Evolutionary conservation across 1,140 invertebrate genomes (phyloP).

Genomic region (Nasonia vitripennis): DNA sequence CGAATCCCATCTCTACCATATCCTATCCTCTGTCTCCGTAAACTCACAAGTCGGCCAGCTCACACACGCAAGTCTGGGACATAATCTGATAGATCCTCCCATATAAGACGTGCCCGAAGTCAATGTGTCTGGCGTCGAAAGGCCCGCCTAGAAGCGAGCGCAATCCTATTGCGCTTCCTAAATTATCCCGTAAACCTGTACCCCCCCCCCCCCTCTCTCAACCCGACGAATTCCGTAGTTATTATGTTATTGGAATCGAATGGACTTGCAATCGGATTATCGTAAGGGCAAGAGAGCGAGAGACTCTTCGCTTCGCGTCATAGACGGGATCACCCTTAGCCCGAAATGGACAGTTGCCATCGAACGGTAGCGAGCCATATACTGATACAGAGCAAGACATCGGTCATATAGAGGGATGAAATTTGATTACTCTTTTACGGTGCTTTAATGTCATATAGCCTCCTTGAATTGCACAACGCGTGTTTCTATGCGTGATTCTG

Average conservation of each 20-base stretch:
- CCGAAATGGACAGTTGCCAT: constrained; percentile 56
- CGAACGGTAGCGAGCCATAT: neutral
- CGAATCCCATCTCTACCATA: neutral
- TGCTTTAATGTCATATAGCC: constrained; percentile 7
- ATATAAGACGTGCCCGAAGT: neutral
- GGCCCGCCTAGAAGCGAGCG: neutral
- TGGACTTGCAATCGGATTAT: constrained; percentile 62
- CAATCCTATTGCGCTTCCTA: constrained; percentile 61
- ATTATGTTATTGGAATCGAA: constrained; percentile 67
- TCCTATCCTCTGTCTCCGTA: neutral
- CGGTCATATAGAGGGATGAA: neutral
- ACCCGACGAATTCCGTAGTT: constrained; percentile 61
- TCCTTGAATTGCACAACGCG: neutral
- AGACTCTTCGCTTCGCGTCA: constrained; percentile 46
- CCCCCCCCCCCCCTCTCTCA: neutral
- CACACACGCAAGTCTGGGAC: neutral
- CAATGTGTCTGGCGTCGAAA: neutral
- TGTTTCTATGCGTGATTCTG: neutral
- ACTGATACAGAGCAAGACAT: neutral
- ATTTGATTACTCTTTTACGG: constrained; percentile 36
- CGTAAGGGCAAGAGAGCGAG: constrained; percentile 50
- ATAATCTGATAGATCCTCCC: constrained; percentile 25
- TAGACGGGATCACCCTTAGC: constrained; percentile 59
- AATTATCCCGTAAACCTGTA: constrained; percentile 54
- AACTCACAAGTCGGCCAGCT: neutral